Evolutionary conservation across 2,113 vertebrate species (phyloP).

Genomic region (Neotoma lepida): DNA sequence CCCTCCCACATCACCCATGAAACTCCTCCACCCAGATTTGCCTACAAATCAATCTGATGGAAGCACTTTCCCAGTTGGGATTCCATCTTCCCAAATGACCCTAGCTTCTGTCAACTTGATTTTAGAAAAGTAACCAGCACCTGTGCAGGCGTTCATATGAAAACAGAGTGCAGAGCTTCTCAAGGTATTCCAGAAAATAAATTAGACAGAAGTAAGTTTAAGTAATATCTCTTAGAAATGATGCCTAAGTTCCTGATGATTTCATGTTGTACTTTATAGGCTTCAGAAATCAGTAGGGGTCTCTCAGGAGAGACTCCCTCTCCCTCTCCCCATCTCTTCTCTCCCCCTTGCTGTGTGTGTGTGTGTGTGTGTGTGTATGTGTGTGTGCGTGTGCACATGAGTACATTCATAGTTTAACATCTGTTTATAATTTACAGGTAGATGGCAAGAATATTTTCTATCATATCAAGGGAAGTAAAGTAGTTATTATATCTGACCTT

Average conservation of each 20-base stretch:
- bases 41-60: not conserved
- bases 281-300: not conserved
- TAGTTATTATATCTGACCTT: conserved; percentile 23
- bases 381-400: not conserved
- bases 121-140: not conserved
- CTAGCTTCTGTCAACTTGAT: not conserved
- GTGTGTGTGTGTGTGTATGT: not conserved
- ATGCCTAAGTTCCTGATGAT: not conserved
- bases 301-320: not conserved
- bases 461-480: conserved; percentile 51
- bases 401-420: not conserved
- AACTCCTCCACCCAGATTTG: not conserved
- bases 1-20: not conserved
- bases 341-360: not conserved
- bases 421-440: conserved; percentile 58
- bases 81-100: not conserved
- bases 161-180: not conserved
- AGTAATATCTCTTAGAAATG: not conserved
- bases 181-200: not conserved
- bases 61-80: not conserved
- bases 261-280: not conserved
- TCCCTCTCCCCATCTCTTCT: not conserved
- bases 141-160: not conserved
- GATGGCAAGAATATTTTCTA: conserved; percentile 3
- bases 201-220: not conserved